Evolutionary conservation across 2,888 invertebrate species (phyloP), one percentile per base, ranked within the genome.

Genomic region (Thymelicus lineola): DNA sequence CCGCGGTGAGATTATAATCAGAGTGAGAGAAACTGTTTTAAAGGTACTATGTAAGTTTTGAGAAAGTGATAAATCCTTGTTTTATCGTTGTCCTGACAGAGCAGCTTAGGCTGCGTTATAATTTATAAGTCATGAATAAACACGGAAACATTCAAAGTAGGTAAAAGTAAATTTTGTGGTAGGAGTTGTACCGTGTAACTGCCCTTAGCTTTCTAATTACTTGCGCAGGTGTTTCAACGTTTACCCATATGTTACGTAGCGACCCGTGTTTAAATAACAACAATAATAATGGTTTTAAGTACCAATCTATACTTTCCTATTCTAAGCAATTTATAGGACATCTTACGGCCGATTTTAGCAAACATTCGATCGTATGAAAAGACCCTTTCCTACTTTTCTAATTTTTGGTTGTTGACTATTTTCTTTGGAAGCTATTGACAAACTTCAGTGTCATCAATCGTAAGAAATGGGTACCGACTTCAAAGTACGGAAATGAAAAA

Each of bases 191-290:
- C 0, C 10, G 53, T 7, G 5, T 35, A 55, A 69, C 75, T 71
- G 71, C 72, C 73, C 74, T 69, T 53, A 36, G 59, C 74, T 71
- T 74, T 73, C 72, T 75, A 75, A 75, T 75, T 73, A 75, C 70
- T 55, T 62, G 63, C 71, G 72, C 77, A 76, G 75, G 75, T 77
- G 77, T 75, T 73, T 63, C 66, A 66, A 73, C 72, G 73, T 63
- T 69, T 58, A 57, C 57, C 48, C 20, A 48, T 48, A 62, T 50
- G 63, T 57, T 36, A 62, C 68, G 28, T 63, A 58, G 15, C 60
- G 28, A 67, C 60, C 60, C 59, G n/a, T 79, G 73, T 14, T 35
- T 35, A n/a, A n/a, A n/a, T n/a, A 55, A 28, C 55, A 7, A 55
- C 28, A 35, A 55, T 4, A 55, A 35, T 35, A 28, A 28, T 28